A percentile compares a stretch with the other conserved stretches of the same genome.
Conservation (phyloP, 1,140 invertebrate genomes). For the Drosophila prosaltans region DNA sequence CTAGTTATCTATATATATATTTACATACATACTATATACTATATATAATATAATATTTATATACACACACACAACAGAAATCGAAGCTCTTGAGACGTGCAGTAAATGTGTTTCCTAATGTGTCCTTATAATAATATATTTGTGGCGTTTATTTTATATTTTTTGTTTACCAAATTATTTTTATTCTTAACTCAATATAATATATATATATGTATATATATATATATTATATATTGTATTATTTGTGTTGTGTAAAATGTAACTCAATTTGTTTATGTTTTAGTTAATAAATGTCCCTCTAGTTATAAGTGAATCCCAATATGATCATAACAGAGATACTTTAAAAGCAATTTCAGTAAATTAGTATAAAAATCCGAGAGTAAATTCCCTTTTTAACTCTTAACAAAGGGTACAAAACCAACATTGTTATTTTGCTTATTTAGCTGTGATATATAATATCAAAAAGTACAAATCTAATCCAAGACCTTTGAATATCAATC, state of each 20-base stretch:
- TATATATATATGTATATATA: background rate
- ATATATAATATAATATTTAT: constrained; percentile 41
- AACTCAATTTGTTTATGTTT: constrained; percentile 23
- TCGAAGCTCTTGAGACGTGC: constrained; percentile 82
- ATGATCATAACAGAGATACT: too few species aligned
- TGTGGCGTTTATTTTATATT: constrained; percentile 56
- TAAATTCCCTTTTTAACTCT: too few species aligned
- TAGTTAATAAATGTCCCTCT: constrained; percentile 4
- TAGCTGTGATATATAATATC: too few species aligned
- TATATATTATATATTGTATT: constrained; percentile 26
- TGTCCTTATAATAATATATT: constrained; percentile 47
- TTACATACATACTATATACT: constrained; percentile 35
- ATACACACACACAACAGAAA: constrained; percentile 51
- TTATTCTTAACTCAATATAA: constrained; percentile 39
- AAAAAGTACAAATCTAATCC: too few species aligned
- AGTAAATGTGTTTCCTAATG: constrained; percentile 73
- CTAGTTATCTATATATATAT: constrained; percentile 36
- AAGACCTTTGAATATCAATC: too few species aligned
- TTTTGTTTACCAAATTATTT: constrained; percentile 48
- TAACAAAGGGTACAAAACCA: too few species aligned
- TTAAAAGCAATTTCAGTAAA: too few species aligned
- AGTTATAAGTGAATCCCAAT: background rate
- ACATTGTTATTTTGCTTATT: too few species aligned
- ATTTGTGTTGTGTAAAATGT: constrained; percentile 22
- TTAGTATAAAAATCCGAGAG: too few species aligned